Percentiles rank a stretch among this genome's conserved stretches.
These are phyloP conservation scores for Corvus moneduloides DNA, from an alignment of 2,113 vertebrate genomes.

Conservation along the genomic window DNA sequence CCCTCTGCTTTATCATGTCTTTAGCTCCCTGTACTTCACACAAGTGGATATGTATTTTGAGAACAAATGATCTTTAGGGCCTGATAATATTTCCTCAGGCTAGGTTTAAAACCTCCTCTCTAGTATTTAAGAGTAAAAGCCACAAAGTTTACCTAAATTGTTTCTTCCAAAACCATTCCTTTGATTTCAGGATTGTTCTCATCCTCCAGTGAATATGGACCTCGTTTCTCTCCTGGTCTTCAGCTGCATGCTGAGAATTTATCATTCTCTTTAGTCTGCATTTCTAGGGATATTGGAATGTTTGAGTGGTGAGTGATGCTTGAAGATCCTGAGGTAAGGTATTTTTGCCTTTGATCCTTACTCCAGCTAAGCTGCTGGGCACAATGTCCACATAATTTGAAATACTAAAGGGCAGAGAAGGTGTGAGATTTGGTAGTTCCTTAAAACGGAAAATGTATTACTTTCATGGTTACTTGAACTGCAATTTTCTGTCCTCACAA, in stretches of 20 bases:
- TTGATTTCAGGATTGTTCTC: not conserved
- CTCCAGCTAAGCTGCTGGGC: not conserved
- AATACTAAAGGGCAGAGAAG: not conserved
- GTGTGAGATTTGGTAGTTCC: not conserved
- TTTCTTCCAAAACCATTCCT: not conserved
- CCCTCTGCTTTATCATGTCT: not conserved
- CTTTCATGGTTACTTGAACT: not conserved
- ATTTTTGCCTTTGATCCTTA: not conserved
- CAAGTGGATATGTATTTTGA: not conserved
- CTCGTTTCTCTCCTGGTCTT: not conserved
- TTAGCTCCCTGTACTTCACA: not conserved
- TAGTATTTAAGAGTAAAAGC: not conserved
- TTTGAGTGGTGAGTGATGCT: not conserved
- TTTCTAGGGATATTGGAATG: not conserved
- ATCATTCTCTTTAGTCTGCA: not conserved
- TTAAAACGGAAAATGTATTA: not conserved
- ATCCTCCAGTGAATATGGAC: not conserved
- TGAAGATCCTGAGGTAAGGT: not conserved
- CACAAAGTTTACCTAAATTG: not conserved
- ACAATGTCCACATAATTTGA: not conserved
- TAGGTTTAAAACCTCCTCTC: not conserved
- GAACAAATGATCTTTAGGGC: not conserved
- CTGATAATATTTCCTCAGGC: not conserved
- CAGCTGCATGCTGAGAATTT: not conserved
- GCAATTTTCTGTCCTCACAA: not conserved